Conservation (phyloP, 2,797 vertebrate genomes). For the Ispidina picta region DNA sequence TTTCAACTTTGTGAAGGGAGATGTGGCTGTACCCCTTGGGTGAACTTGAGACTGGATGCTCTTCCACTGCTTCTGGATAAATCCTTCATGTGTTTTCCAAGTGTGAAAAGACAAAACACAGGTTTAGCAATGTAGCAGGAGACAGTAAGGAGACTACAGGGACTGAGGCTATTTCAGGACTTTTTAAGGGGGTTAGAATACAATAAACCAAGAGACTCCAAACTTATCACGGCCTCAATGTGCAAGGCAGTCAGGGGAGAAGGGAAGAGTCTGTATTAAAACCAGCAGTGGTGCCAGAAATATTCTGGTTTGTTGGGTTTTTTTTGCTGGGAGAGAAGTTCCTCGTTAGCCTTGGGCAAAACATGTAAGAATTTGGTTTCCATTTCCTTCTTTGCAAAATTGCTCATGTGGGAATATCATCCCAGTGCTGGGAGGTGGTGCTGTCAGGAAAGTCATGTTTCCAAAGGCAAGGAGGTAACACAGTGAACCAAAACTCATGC, state of each 20-base stretch:
- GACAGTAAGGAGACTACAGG: background rate
- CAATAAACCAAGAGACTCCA: background rate
- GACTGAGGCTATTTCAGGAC: background rate
- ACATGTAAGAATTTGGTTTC: background rate
- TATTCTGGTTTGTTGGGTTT: background rate
- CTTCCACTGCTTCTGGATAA: background rate
- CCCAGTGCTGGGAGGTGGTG: background rate
- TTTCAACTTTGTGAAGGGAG: background rate
- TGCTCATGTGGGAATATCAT: background rate
- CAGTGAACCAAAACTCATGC: rapidly evolving
- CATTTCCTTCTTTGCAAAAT: background rate
- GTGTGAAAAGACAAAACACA: background rate
- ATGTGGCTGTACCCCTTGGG: background rate
- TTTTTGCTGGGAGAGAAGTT: background rate
- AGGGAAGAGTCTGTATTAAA: background rate
- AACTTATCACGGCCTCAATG: background rate
- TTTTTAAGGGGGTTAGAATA: background rate
- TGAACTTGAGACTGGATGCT: background rate
- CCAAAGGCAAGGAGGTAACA: background rate
- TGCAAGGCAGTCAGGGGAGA: background rate
- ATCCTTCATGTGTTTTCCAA: background rate
- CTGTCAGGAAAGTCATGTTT: background rate
- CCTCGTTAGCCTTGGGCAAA: background rate
- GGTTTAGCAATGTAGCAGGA: background rate
- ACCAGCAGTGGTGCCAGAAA: background rate